Evolutionary conservation across 2,888 invertebrate genomes (phyloP).

Genomic region (Theretra japonica): DNA sequence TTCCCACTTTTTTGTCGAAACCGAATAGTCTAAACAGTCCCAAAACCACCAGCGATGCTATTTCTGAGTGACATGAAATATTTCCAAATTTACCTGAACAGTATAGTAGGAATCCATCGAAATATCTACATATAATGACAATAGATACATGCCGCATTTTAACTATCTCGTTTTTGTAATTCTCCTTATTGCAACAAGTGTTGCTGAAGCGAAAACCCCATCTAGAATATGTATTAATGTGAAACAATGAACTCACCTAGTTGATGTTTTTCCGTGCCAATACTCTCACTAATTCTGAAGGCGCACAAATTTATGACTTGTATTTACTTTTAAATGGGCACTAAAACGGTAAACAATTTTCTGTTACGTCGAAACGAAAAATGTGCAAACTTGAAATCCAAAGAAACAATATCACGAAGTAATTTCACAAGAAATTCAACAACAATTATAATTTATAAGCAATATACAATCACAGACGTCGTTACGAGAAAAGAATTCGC

Average conservation of each 20-base stretch:
- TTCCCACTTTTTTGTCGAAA: not conserved
- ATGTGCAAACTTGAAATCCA: not conserved
- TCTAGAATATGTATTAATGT: too few species aligned
- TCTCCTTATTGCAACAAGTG: not conserved
- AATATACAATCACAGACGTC: not conserved
- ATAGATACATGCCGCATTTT: too few species aligned
- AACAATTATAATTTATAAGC: not conserved
- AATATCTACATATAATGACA: too few species aligned
- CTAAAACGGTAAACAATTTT: slow-evolving; percentile 6
- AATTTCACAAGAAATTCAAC: not conserved
- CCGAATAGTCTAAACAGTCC: not conserved
- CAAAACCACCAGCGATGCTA: not conserved
- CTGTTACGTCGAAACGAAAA: not conserved
- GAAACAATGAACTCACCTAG: not conserved
- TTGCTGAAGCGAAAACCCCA: not conserved
- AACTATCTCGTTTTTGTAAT: too few species aligned
- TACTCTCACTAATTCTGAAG: not conserved
- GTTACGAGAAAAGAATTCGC: slow-evolving; percentile 20
- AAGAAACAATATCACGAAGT: not conserved
- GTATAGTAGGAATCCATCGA: not conserved
- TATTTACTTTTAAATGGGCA: not conserved
- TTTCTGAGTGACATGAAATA: not conserved
- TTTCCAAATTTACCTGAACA: not conserved
- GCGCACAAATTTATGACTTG: not conserved
- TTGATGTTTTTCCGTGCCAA: not conserved